phyloP scores from a whole-genome alignment of 2,888 invertebrate species.

The Hirtodrosophila duncani region DNA sequence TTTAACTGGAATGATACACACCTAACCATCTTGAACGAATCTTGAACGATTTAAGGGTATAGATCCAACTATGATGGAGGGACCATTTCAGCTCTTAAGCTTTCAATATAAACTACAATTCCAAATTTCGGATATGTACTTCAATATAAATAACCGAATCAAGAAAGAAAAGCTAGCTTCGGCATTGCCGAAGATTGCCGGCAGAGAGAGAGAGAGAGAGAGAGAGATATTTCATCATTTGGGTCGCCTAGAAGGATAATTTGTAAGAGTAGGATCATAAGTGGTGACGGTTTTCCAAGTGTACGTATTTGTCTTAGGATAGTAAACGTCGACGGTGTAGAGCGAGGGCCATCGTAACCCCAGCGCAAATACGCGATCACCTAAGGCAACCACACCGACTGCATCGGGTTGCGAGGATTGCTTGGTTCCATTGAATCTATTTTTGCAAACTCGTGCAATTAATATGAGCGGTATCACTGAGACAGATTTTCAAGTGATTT shows the following conservation, averaged over 20 bases:
- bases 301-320: slow-evolving; percentile 84
- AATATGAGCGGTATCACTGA: no score
- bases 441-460: no score
- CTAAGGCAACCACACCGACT: slow-evolving; percentile 88
- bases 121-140: no score
- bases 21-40: slow-evolving; percentile 25
- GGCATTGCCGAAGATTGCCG: no score
- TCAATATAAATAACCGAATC: no score
- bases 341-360: slow-evolving; percentile 91
- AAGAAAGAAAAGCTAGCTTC: no score
- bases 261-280: background rate
- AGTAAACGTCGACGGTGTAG: slow-evolving; percentile 88
- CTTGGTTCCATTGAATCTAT: no score
- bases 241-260: slow-evolving; percentile 69
- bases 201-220: no score
- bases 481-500: no score
- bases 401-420: slow-evolving; percentile 84
- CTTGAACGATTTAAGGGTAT: slow-evolving; percentile 41
- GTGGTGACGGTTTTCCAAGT: slow-evolving; percentile 84
- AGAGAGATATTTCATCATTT: slow-evolving; percentile 80
- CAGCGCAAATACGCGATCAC: slow-evolving; percentile 90
- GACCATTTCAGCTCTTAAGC: no score
- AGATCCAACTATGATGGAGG: slow-evolving; percentile 21
- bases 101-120: no score
- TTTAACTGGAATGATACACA: slow-evolving; percentile 55